Base-by-base conservation (phyloP, 2,113 vertebrate species). In the Sinocyclocheilus rhinocerous region DNA sequence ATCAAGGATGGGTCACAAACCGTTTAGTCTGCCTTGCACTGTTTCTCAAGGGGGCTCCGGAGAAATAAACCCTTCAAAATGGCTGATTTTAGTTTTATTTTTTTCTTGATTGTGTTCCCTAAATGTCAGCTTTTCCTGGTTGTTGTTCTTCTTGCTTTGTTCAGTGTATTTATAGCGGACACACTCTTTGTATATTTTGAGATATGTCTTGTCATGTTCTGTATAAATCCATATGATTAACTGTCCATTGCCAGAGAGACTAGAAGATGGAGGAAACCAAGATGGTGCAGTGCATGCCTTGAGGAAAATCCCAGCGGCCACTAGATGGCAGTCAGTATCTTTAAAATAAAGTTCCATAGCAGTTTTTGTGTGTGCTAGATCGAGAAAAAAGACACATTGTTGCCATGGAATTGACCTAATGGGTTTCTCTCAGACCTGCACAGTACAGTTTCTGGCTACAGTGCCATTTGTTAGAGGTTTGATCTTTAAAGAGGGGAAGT, bases 321-420 rank as follows among this genome's bases (percentile, higher is more conserved):
- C 94, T 93, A 93, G 95, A 91, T 94, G 94, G 94, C 93, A 94
- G 90, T 94, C 90, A 88, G 86, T 85, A 86, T 89, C 90, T 89
- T 90, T 84, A 55, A 89, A 91, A 89, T 48, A 50, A 72, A 76
- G 85, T 87, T 81, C 52, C 33, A 55, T 83, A 88, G 29, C 36
- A 50, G 75, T 52, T 67, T 67, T 69, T 39, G 36, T 75, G 26
- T 85, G 20, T 85, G 20, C 42, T 57, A 22, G 15, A 61, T 75
- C 12, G 26, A 20, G 11, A 69, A 86, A 52, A 91, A 91, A 88
- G 81, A 84, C 76, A 80, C 85, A 88, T 90, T 93, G 93, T 94
- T 95, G 91, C 91, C 91, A 94, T 91, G 91, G 94, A 92, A 92
- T 89, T 94, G 93, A 94, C 93, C 93, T 89, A 92, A 93, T 93